Evolutionary conservation across 2,113 vertebrate species (phyloP).

Genomic region (Sinocyclocheilus grahami): DNA sequence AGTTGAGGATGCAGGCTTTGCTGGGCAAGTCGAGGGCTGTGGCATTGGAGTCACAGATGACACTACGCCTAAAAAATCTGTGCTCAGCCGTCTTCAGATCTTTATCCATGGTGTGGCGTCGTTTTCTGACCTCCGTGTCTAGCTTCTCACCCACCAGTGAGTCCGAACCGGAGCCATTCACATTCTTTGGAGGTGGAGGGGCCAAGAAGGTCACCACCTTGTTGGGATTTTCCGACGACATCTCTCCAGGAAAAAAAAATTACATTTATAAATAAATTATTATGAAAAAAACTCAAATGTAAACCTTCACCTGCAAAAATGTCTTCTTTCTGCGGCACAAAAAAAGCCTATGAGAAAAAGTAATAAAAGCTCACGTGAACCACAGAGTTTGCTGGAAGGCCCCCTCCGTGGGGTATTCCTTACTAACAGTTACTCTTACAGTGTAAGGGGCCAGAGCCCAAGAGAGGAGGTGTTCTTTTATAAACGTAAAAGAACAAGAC

Average conservation of each 20-base stretch:
- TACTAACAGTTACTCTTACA: slow-evolving; percentile 65
- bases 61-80: slow-evolving; percentile 95
- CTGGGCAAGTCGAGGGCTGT: slow-evolving; percentile 93
- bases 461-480: slow-evolving; percentile 70
- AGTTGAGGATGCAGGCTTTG: slow-evolving; percentile 77
- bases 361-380: slow-evolving; percentile 38
- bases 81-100: slow-evolving; percentile 91
- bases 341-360: background rate
- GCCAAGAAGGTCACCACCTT: slow-evolving; percentile 70
- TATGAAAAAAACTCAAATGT: slow-evolving; percentile 28
- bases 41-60: slow-evolving; percentile 96
- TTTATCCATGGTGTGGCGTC: slow-evolving; percentile 97
- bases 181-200: slow-evolving; percentile 81
- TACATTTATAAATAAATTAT: slow-evolving; percentile 63
- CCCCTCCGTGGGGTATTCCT: slow-evolving; percentile 46
- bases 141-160: slow-evolving; percentile 82
- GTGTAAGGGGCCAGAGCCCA: slow-evolving; percentile 66
- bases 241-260: slow-evolving; percentile 33
- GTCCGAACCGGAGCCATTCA: slow-evolving; percentile 92
- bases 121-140: slow-evolving; percentile 81
- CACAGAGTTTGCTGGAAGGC: slow-evolving; percentile 31
- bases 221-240: slow-evolving; percentile 74
- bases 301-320: slow-evolving; percentile 45
- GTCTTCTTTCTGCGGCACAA: slow-evolving; percentile 24
- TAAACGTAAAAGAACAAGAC: slow-evolving; percentile 66